Evolutionary conservation across 1,140 invertebrate species (phyloP).

Genomic region (Trypoxylus dichotomus): DNA sequence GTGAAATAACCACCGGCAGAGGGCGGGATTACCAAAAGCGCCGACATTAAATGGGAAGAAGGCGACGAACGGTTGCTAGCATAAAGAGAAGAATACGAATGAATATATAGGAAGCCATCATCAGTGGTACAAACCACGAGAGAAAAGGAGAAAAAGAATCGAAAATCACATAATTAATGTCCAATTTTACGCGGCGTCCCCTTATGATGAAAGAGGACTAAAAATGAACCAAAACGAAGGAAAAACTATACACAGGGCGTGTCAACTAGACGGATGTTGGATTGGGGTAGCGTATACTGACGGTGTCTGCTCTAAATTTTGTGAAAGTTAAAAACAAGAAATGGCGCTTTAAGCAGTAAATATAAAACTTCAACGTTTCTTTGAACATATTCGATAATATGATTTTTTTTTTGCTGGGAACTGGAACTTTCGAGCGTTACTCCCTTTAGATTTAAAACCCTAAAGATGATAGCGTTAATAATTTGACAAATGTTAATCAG

Average conservation of each 20-base stretch:
- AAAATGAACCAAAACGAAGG: conserved; percentile 26
- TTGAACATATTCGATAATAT: too few species aligned
- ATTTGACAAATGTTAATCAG: too few species aligned
- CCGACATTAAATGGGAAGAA: not conserved
- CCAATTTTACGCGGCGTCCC: conserved; percentile 34
- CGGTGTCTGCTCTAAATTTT: too few species aligned
- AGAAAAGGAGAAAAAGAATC: conserved; percentile 22
- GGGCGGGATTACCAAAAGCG: conserved; percentile 1
- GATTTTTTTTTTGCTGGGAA: too few species aligned
- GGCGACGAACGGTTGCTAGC: not conserved
- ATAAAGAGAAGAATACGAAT: not conserved
- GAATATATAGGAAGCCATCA: not conserved
- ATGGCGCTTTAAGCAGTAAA: too few species aligned
- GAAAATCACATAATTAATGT: conserved; percentile 35
- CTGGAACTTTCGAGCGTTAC: too few species aligned
- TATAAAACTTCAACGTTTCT: too few species aligned
- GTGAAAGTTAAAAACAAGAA: too few species aligned
- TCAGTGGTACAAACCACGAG: conserved; percentile 10
- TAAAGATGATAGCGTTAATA: too few species aligned
- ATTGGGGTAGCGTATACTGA: too few species aligned
- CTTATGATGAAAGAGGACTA: not conserved
- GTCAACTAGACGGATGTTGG: too few species aligned
- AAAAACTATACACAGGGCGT: not conserved
- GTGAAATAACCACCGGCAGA: conserved; percentile 22
- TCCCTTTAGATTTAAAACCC: too few species aligned